Conservation (phyloP, 2,797 vertebrate species). For the Hapalemur alaotrensis region DNA sequence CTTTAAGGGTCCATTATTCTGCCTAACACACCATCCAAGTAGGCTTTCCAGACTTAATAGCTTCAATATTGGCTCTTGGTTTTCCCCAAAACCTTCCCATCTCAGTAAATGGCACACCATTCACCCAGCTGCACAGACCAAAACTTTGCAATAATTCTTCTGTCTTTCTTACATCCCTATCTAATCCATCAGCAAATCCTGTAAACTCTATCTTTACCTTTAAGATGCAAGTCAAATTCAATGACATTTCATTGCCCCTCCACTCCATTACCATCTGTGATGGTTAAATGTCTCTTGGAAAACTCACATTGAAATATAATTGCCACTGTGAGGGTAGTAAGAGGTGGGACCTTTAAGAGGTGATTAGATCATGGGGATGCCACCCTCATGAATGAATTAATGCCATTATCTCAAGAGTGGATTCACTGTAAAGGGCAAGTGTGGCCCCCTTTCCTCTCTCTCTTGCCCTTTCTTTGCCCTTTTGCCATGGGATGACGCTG, state of each 20-base stretch:
- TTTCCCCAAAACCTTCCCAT: not conserved
- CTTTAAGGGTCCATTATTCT: not conserved
- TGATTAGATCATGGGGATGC: not conserved
- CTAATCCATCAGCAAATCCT: not conserved
- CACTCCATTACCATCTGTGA: not conserved
- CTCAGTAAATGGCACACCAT: not conserved
- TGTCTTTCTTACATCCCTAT: not conserved
- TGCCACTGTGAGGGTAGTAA: not conserved
- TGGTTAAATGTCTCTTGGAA: not conserved
- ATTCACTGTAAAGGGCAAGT: not conserved
- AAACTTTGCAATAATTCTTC: not conserved
- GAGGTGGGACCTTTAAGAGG: not conserved
- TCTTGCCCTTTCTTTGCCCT: not conserved
- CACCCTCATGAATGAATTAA: not conserved
- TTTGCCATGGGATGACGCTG: not conserved
- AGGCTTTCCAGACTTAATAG: not conserved
- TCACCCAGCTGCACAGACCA: too few relatives aligned
- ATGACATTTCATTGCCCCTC: not conserved
- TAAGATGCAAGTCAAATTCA: not conserved
- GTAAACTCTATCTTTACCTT: not conserved
- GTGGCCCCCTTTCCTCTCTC: not conserved
- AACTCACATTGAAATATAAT: not conserved
- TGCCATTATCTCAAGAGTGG: not conserved
- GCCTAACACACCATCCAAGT: not conserved
- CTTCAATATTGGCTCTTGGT: not conserved